Base-by-base conservation (phyloP, 2,888 invertebrate species). In the Elysia crispata region DNA sequence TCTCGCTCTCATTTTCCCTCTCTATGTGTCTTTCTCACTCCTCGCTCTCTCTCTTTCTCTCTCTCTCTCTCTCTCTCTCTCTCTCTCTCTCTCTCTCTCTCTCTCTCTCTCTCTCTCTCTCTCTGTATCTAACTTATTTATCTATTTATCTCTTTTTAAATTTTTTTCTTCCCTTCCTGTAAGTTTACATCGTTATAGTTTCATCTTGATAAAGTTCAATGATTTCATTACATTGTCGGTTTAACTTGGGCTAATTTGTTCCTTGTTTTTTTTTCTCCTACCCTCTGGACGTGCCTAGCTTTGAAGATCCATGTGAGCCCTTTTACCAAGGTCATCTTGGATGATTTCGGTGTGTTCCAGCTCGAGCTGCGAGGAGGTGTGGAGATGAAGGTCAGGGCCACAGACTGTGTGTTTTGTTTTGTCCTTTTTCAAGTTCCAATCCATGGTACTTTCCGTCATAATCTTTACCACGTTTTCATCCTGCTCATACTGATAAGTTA, bases 291-390 rank as follows among this genome's bases (percentile, higher is more conserved):
- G 62, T 15, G 8, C 28, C 20, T 91, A 97, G 97, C 97, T 0
- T 93, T 97, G 74, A 95, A 95, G 92, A 98, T 98, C 85, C 98
- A 98, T 92, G 96, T 98, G 20, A 98, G 98, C 88, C 95, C 96
- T 0, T 94, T 94, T 76, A 98, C 98, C 0, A 97, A 97, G 91
- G 94, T 94, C 81, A 94, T 97, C 50, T 93, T 98, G 86, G 97
- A 98, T 87, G 94, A 94, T 18, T 97, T 96, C 88, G 95, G 95
- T 6, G 95, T 95, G 6, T 98, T 98, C 91, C 94, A 95, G 76
- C 93, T 97, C 75, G 95, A 96, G 82, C 94, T 95, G 84, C 94
- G 98, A 85, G 98, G 98, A 77, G 96, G 96, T 90, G 95, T 98
- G 73, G 96, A 96, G 89, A 95, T 98, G 94, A 98, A 98, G 95